Evolutionary conservation across 2,797 vertebrate genomes (phyloP).

Genomic region (Gobio occitaniae): DNA sequence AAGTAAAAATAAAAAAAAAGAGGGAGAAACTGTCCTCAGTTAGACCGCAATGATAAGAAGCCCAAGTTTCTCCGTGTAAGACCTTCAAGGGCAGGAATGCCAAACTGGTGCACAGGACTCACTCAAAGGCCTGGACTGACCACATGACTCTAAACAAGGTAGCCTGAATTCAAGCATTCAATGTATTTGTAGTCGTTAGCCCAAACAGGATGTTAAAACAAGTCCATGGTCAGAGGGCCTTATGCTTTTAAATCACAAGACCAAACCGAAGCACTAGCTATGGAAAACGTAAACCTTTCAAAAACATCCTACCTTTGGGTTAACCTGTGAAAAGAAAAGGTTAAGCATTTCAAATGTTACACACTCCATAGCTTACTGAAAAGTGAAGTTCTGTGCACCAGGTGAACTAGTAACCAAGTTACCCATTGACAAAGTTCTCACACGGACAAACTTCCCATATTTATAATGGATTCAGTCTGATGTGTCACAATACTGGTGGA

Average conservation of each 20-base stretch:
- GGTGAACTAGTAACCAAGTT: constrained; percentile 62
- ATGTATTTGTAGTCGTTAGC: constrained; percentile 23
- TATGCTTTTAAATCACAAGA: constrained; percentile 33
- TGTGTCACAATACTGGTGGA: constrained; percentile 86
- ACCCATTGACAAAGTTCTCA: constrained; percentile 81
- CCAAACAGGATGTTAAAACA: constrained; percentile 17
- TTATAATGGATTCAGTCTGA: constrained; percentile 76
- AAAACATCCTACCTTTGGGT: constrained; percentile 68
- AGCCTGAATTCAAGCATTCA: constrained; percentile 7
- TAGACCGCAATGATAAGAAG: constrained; percentile 82
- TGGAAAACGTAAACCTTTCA: constrained; percentile 81
- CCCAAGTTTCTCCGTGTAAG: constrained; percentile 90
- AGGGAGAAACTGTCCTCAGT: constrained; percentile 87
- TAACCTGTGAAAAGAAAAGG: constrained; percentile 51
- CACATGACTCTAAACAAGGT: constrained; percentile 61
- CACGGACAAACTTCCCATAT: constrained; percentile 87
- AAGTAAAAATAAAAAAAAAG: constrained; percentile 71
- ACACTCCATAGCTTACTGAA: constrained; percentile 84
- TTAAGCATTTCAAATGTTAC: constrained; percentile 64
- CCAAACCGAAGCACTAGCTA: constrained; percentile 78
- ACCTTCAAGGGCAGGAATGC: constrained; percentile 76
- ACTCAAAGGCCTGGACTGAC: constrained; percentile 65
- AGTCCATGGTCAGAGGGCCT: constrained; percentile 63
- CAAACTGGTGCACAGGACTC: constrained; percentile 78
- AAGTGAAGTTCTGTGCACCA: constrained; percentile 80